phyloP scores from a whole-genome alignment of 2,888 invertebrate species.

The Scaptodrosophila latifasciaeformis region DNA sequence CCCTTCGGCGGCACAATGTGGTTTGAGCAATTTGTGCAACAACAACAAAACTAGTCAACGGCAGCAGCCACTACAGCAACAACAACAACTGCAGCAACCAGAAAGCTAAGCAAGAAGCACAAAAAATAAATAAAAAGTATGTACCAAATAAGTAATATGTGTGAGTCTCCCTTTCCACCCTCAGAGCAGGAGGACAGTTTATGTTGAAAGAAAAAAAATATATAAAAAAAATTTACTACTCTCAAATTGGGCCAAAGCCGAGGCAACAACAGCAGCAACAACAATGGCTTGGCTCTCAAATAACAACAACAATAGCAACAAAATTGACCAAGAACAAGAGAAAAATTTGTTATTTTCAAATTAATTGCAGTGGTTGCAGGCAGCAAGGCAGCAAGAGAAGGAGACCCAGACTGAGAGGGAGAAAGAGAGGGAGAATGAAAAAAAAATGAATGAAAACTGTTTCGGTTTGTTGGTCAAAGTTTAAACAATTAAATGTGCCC shows the following conservation, averaged over 20 bases:
- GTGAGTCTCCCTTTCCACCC: not conserved
- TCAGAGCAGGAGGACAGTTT: too few species aligned
- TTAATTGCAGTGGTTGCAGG: constrained; percentile 52
- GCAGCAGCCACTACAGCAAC: constrained; percentile 21
- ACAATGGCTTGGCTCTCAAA: too few species aligned
- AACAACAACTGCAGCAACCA: constrained; percentile 28
- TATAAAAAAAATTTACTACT: constrained; percentile 23
- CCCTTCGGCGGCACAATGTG: constrained; percentile 48
- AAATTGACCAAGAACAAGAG: constrained; percentile 4
- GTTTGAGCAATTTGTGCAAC: constrained; percentile 61
- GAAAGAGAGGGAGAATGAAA: not conserved
- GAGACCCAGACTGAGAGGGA: not conserved
- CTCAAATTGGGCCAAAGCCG: constrained; percentile 54
- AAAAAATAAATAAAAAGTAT: constrained; percentile 30
- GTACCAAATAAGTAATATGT: constrained; percentile 3
- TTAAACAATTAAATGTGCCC: constrained; percentile 34
- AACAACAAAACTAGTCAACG: too few species aligned
- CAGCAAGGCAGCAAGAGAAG: constrained; percentile 2
- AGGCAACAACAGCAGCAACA: constrained; percentile 26
- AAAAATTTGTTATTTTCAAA: constrained; percentile 24
- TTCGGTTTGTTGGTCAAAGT: constrained; percentile 32
- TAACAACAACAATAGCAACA: constrained; percentile 22
- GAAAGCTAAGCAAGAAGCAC: too few species aligned
- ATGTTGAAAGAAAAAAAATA: not conserved
- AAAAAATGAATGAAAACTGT: constrained; percentile 17